Conservation (phyloP, 2,797 vertebrate genomes). For the Anas bernieri region DNA sequence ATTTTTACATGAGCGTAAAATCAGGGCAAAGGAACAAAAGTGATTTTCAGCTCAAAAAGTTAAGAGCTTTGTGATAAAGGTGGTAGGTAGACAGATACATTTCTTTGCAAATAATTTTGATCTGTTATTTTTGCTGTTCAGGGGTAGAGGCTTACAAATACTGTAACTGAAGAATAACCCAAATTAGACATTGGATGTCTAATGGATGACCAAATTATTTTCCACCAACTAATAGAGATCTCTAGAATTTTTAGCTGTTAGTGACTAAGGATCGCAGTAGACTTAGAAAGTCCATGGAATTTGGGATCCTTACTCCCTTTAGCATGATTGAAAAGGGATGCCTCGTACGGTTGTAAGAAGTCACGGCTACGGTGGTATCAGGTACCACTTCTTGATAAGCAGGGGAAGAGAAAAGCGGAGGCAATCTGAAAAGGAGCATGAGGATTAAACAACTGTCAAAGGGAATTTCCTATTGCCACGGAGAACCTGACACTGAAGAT, state of each 20-base stretch:
- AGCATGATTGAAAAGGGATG: neutral
- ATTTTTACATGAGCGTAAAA: neutral
- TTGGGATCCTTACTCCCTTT: neutral
- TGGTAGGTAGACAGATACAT: neutral
- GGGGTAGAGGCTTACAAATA: neutral
- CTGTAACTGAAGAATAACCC: neutral
- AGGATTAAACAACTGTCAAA: conserved; percentile 20
- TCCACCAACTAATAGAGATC: neutral
- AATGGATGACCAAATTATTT: no score
- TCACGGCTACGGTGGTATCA: neutral
- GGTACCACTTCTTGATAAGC: neutral
- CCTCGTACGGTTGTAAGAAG: neutral
- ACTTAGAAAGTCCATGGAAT: neutral
- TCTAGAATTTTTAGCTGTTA: neutral
- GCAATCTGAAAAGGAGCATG: neutral
- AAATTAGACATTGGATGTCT: neutral
- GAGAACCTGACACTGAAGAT: neutral
- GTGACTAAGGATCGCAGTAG: neutral
- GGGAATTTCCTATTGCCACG: neutral
- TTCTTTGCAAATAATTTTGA: neutral
- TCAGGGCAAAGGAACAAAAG: neutral
- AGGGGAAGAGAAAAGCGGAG: neutral
- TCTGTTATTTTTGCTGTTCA: neutral
- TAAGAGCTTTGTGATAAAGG: neutral
- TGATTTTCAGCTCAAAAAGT: neutral